Evolutionary conservation across 2,797 vertebrate species (phyloP).

Genomic region (Alosa sapidissima): DNA sequence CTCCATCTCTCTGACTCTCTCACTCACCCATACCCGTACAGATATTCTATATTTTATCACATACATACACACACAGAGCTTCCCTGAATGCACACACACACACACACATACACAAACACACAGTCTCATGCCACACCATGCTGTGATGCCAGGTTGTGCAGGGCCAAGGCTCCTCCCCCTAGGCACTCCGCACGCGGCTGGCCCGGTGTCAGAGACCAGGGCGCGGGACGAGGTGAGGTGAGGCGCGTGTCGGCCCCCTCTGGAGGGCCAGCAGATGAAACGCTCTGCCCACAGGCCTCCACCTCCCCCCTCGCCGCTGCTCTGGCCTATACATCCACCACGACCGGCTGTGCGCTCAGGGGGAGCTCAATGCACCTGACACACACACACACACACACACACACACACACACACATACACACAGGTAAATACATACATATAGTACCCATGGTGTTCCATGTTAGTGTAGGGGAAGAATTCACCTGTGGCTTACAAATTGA

Average conservation of each 20-base stretch:
- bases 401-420: not conserved
- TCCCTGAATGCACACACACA: not conserved
- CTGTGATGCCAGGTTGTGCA: not conserved
- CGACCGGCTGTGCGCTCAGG: not conserved
- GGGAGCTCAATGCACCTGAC: not conserved
- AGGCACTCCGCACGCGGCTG: not conserved
- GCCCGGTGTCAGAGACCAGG: not conserved
- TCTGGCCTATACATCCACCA: too few relatives aligned
- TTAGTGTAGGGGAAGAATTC: not conserved
- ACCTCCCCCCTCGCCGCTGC: not conserved
- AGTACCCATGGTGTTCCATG: not conserved
- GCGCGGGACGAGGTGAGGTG: not conserved
- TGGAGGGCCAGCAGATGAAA: conserved; percentile 8
- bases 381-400: conserved; percentile 22
- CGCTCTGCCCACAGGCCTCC: not conserved
- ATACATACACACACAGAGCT: not conserved
- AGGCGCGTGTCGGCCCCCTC: not conserved
- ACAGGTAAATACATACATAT: not conserved
- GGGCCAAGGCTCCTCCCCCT: not conserved
- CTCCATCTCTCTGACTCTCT: not conserved
- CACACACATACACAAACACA: not conserved
- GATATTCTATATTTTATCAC: not conserved
- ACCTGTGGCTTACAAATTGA: not conserved
- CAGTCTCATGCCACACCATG: not conserved
- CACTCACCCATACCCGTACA: not conserved